Percentiles rank a stretch among this genome's conserved stretches.
These are phyloP conservation scores for Procavia capensis DNA, from an alignment of 2,113 vertebrate genomes.

Conservation along the genomic window DNA sequence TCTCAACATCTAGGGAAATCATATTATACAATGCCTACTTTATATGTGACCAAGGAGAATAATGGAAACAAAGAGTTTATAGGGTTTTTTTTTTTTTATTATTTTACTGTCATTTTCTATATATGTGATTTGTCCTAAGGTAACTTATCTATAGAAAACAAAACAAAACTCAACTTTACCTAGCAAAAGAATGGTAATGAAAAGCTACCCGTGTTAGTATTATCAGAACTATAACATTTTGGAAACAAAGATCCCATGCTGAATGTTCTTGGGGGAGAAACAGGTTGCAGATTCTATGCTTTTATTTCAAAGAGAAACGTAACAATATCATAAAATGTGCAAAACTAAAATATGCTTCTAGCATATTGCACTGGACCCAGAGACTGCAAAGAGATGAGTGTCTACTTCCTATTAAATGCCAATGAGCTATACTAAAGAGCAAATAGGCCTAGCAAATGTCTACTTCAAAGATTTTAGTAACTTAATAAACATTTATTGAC, in stretches of 20 bases:
- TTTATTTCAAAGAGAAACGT: background rate
- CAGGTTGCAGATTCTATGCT: background rate
- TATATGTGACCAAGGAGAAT: background rate
- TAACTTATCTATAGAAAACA: background rate
- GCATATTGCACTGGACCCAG: background rate
- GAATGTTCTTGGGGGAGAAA: background rate
- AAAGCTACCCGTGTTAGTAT: accelerated
- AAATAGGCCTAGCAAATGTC: background rate
- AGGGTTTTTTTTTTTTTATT: background rate
- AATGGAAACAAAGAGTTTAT: background rate
- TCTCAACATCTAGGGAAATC: background rate
- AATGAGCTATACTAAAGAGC: background rate
- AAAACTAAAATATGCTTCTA: background rate
- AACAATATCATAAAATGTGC: background rate
- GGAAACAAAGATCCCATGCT: background rate
- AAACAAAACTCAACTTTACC: background rate
- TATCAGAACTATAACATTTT: too few relatives aligned
- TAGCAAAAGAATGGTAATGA: too few relatives aligned
- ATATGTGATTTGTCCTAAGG: background rate
- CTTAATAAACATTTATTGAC: slow-evolving; percentile 3
- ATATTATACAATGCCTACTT: background rate
- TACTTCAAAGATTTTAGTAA: slow-evolving; percentile 36
- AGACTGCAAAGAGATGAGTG: background rate
- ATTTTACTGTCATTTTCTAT: background rate
- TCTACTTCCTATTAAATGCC: background rate